A percentile compares a stretch with the other conserved stretches of the same genome.
Conservation (phyloP, 2,888 invertebrate species). For the Lasioglossum morio region DNA sequence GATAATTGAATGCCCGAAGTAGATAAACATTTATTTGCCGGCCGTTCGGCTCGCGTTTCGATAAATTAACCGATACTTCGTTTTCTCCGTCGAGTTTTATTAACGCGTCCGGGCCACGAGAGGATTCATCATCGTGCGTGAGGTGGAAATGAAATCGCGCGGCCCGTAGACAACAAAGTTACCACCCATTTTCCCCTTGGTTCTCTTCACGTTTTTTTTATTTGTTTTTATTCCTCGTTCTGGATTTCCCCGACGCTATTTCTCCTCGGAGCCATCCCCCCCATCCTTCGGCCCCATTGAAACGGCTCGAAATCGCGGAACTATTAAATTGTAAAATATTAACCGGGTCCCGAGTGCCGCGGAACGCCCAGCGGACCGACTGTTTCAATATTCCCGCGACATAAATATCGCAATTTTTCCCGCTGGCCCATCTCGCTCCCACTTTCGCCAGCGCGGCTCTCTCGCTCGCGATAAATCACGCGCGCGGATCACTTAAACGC, state of each 20-base stretch:
- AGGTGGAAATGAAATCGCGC: not conserved
- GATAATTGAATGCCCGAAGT: conserved; percentile 46
- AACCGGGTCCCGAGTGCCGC: conserved; percentile 1
- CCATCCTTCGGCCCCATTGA: not conserved
- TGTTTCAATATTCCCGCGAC: conserved; percentile 21
- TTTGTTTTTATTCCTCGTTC: not conserved
- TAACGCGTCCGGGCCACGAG: not conserved
- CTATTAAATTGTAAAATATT: conserved; percentile 44
- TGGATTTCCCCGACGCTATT: not conserved
- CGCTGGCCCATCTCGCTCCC: not conserved
- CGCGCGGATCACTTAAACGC: conserved; percentile 31
- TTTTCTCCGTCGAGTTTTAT: not conserved
- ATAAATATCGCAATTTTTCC: conserved; percentile 20
- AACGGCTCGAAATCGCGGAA: conserved; percentile 2
- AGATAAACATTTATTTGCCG: conserved; percentile 42
- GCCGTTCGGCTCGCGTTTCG: conserved; percentile 13
- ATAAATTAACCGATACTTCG: conserved; percentile 32
- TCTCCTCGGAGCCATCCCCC: not conserved
- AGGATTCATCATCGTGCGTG: conserved; percentile 19
- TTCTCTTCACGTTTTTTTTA: not conserved
- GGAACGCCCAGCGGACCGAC: too few relatives aligned
- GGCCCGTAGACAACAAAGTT: not conserved
- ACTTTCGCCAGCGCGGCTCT: not conserved
- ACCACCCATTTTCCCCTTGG: not conserved
- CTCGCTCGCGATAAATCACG: conserved; percentile 26